Conservation (phyloP, 2,113 vertebrate genomes). For the Uria lomvia region DNA sequence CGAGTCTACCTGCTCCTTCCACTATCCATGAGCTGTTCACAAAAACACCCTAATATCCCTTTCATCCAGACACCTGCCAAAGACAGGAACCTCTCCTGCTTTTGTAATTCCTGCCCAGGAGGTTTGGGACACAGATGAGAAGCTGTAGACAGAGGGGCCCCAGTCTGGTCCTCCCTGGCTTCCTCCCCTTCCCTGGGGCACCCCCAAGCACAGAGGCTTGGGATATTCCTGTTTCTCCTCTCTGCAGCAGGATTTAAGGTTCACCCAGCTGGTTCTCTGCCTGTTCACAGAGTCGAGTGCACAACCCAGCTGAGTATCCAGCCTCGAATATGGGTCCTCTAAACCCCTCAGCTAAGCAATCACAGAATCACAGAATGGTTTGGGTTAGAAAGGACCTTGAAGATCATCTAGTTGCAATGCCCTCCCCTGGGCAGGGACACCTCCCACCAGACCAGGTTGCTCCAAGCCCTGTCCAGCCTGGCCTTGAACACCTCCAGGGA, state of each 20-base stretch:
- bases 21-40: not conserved
- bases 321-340: fast-evolving
- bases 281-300: not conserved
- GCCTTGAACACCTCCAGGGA: not conserved
- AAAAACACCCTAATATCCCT: not conserved
- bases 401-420: not conserved
- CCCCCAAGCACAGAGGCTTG: not conserved
- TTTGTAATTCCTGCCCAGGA: not conserved
- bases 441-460: not conserved
- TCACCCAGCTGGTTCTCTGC: not conserved
- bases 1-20: not conserved
- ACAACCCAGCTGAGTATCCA: not conserved
- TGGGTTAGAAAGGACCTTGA: not conserved
- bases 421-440: not conserved
- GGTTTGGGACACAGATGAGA: not conserved
- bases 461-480: not conserved
- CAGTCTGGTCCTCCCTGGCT: not conserved
- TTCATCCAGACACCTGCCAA: not conserved
- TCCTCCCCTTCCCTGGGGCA: not conserved
- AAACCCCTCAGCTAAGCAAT: not conserved
- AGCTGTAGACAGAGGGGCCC: not conserved
- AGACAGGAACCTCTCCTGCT: not conserved
- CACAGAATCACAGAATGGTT: not conserved
- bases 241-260: not conserved
- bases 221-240: not conserved